Base-by-base conservation (phyloP, 2,888 invertebrate species). In the Meliscaeva auricollis region DNA sequence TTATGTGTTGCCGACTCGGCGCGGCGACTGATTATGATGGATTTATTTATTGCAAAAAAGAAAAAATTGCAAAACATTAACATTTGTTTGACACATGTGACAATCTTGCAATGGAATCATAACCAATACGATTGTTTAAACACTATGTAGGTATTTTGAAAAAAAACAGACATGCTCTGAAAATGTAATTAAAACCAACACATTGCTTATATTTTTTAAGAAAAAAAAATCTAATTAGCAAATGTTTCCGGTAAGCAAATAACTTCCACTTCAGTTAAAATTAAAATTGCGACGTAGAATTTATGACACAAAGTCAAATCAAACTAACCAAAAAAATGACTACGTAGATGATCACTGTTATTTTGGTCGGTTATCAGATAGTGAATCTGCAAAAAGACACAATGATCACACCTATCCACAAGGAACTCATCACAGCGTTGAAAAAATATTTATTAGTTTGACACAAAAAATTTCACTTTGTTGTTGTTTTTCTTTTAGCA, bases 71-170 rank as follows among this genome's bases (percentile, higher is more conserved):
- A 52, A 81, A 76, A 76, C 35, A 50, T 56, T 72, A 76, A 80
- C 84, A 85, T 85, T 85, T 85, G 84, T 76, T 85, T 85, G 84
- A 85, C 84, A 81, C 72, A 81, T 76, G 84, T 76, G 80, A 85
- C 79, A 84, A 58, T 66, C 46, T 64, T 35, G 38, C 48, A 80
- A 50, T 50, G 15, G 35, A 66, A 66, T 66, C 35, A 62, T 41
- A 66, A 70, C 11, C 48, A 15, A 41, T 44, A 35, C 15, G 56
- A 70, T 68, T 72, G 76, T 72, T 76, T 76, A 70, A 5, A 35
- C 30, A 44, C 35, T 15, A 15, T 6, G n/a, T 0, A 20, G 35
- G 20, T 17, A 26, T 52, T 2, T 17, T 58, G 9, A 9, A 52
- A 8, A 48, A 17, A 11, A 48, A 20, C 20, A 17, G 35, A 58